Evolutionary conservation across 2,888 invertebrate species (phyloP).

Genomic region (Drosophila anomelani): DNA sequence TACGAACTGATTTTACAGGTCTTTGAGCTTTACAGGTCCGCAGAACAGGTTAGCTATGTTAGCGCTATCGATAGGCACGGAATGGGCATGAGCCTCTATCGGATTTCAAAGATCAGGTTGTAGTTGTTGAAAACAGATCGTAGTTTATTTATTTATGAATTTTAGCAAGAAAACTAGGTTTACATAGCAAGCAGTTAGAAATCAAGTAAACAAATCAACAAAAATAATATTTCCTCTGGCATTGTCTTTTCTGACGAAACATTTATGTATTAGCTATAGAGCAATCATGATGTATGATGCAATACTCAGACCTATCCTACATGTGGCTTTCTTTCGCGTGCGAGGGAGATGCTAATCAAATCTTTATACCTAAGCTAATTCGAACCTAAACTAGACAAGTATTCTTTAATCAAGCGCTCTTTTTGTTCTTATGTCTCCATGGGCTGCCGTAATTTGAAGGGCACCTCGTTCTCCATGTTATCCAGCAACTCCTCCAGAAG

Average conservation of each 20-base stretch:
- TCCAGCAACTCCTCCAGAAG: slow-evolving; percentile 78
- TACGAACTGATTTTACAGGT: slow-evolving; percentile 8
- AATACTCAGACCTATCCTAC: slow-evolving; percentile 26
- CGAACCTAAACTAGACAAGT: slow-evolving; percentile 26
- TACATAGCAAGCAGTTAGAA: slow-evolving; percentile 15
- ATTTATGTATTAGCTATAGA: slow-evolving; percentile 20
- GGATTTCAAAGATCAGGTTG: slow-evolving; percentile 5
- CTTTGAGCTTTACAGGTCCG: background rate
- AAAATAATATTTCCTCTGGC: slow-evolving; percentile 24
- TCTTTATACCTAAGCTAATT: slow-evolving; percentile 21
- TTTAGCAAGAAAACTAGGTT: slow-evolving; percentile 8
- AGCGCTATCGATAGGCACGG: slow-evolving; percentile 27
- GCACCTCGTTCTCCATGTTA: slow-evolving; percentile 69
- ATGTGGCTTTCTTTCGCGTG: slow-evolving; percentile 17
- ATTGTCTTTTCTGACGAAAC: slow-evolving; percentile 17
- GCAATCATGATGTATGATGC: slow-evolving; percentile 17
- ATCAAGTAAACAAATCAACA: slow-evolving; percentile 57
- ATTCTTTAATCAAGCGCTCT: background rate
- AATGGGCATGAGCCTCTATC: slow-evolving; percentile 6
- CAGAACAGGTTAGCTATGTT: background rate
- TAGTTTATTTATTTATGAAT: slow-evolving; percentile 11
- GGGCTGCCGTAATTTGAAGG: slow-evolving; percentile 21
- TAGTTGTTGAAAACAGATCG: slow-evolving; percentile 22
- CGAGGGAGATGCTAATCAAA: slow-evolving; percentile 23
- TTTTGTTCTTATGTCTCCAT: slow-evolving; percentile 8